phyloP scores from a whole-genome alignment of 2,797 vertebrate genomes.

The Hemitrygon akajei region DNA sequence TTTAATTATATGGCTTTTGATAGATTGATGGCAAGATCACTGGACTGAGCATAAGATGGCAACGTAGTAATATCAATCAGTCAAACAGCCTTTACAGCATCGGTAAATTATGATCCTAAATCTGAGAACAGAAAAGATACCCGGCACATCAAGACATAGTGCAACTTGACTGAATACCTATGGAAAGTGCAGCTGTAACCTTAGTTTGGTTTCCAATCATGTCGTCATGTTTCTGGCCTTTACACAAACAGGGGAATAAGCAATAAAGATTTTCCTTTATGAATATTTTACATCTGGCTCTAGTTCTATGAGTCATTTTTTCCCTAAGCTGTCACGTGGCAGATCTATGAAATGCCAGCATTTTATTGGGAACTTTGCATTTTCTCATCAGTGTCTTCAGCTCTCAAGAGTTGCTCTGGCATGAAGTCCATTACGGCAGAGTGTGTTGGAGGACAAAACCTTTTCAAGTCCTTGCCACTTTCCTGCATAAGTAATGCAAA shows the following conservation, averaged over 20 bases:
- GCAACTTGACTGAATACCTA: not conserved
- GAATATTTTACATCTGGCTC: not conserved
- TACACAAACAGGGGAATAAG: not conserved
- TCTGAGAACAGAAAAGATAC: too few relatives aligned
- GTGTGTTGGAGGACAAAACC: not conserved
- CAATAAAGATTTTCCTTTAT: not conserved
- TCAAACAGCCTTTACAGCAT: too few relatives aligned
- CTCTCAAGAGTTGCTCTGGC: not conserved
- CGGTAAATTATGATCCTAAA: not conserved
- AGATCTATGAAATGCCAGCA: not conserved
- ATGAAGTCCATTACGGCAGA: not conserved
- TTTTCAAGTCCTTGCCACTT: not conserved
- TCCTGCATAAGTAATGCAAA: not conserved
- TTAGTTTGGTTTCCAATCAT: not conserved
- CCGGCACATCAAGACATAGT: not conserved
- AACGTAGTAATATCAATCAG: not conserved
- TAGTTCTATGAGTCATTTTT: not conserved
- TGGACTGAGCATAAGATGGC: not conserved
- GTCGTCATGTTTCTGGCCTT: slow-evolving; percentile 24
- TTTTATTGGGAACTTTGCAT: not conserved
- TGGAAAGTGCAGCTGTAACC: not conserved
- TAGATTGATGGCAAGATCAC: not conserved
- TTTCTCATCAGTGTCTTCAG: not conserved
- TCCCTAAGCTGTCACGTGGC: not conserved
- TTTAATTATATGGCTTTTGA: not conserved